phyloP scores from a whole-genome alignment of 2,113 vertebrate genomes.

The Dasyurus viverrinus region DNA sequence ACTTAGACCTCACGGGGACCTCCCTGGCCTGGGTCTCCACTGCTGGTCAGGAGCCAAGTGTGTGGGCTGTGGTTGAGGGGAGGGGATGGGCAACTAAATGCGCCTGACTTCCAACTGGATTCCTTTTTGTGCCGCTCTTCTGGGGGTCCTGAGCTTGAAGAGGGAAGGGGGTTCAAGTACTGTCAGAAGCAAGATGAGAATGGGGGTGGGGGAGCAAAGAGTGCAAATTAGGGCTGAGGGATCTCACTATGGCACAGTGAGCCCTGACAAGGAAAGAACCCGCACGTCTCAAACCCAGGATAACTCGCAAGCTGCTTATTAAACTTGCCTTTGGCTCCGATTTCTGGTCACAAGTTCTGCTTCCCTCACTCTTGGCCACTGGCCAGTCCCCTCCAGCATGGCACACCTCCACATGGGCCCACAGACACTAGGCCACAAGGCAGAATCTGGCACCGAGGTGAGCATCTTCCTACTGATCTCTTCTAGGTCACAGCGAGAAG shows the following conservation, averaged over 20 bases:
- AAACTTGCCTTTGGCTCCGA: background rate
- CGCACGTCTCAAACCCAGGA: background rate
- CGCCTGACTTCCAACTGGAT: background rate
- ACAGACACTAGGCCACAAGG: background rate
- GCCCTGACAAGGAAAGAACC: no score
- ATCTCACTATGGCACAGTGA: background rate
- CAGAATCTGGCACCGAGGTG: background rate
- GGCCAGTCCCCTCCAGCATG: background rate
- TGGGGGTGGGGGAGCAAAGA: no score
- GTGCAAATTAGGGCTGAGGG: background rate
- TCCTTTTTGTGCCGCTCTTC: background rate
- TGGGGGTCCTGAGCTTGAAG: no score
- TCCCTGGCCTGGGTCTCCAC: background rate
- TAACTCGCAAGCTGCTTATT: background rate
- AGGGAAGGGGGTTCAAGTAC: background rate
- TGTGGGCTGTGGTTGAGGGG: background rate
- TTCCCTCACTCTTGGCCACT: background rate
- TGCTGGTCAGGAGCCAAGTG: background rate
- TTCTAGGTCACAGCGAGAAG: background rate
- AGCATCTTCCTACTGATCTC: background rate
- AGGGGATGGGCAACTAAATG: background rate
- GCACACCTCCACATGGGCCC: no score
- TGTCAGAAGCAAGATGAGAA: background rate
- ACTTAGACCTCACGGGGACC: background rate
- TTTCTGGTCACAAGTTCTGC: background rate